These are phyloP conservation scores for Ophioderma brevispina DNA, from an alignment of 35 echinoderm and acorn worm genomes.

Conservation along the genomic window DNA sequence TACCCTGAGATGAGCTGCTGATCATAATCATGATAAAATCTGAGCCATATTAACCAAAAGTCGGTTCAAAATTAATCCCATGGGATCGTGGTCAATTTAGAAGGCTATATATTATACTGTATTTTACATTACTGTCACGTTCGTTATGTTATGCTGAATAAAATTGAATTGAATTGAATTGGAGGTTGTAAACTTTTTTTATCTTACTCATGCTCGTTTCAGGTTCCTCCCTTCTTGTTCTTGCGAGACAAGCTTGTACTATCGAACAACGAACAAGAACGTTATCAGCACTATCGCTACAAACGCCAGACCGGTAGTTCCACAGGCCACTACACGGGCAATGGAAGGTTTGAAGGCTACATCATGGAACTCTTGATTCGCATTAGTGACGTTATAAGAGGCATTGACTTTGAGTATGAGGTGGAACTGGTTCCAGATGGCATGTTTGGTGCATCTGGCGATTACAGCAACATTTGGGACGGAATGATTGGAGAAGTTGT, in stretches of 20 bases:
- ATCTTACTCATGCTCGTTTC: no score
- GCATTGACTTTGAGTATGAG: constrained; percentile 80
- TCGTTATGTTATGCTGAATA: no score
- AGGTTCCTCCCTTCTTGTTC: background rate
- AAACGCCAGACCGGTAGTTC: background rate
- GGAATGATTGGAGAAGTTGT: constrained; percentile 80
- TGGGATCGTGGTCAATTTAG: no score
- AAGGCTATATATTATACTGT: no score
- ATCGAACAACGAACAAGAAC: background rate
- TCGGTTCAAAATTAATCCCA: no score
- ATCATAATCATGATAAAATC: no score
- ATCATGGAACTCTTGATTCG: constrained; percentile 60
- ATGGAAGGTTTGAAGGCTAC: constrained; percentile 54
- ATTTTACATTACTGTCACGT: no score
- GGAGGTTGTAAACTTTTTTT: no score
- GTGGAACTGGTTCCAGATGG: constrained; percentile 68
- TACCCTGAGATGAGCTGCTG: no score
- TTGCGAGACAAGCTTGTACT: background rate
- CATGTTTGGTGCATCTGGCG: constrained; percentile 37
- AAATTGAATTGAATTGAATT: no score
- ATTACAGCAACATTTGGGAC: constrained; percentile 60
- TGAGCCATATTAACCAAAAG: no score
- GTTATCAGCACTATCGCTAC: background rate
- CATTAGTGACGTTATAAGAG: constrained; percentile 45
- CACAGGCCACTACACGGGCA: background rate